phyloP scores from a whole-genome alignment of 2,797 vertebrate species.

The Aldrovandia affinis region DNA sequence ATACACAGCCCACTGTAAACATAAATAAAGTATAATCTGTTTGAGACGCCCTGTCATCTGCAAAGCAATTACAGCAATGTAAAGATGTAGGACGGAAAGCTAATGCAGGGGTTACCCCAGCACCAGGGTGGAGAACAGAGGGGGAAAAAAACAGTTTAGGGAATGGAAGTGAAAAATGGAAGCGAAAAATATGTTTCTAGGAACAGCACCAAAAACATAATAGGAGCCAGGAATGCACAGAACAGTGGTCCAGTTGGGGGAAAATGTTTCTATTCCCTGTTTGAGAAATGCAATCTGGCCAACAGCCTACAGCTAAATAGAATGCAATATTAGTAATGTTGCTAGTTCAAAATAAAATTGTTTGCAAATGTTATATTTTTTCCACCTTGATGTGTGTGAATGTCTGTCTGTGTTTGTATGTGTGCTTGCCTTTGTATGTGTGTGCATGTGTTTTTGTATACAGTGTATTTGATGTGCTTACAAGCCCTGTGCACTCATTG shows the following conservation, averaged over 20 bases:
- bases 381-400: too few relatives aligned
- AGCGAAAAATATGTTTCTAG: background rate
- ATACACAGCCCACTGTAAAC: too few relatives aligned
- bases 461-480: background rate
- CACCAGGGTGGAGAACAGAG: background rate
- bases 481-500: background rate
- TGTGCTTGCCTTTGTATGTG: too few relatives aligned
- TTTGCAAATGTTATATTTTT: background rate
- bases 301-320: too few relatives aligned
- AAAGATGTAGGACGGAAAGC: background rate
- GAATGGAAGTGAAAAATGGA: background rate
- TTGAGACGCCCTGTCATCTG: background rate
- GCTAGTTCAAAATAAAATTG: too few relatives aligned
- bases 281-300: too few relatives aligned
- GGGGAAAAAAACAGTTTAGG: background rate
- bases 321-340: too few relatives aligned
- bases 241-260: too few relatives aligned
- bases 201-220: background rate
- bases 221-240: too few relatives aligned
- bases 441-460: background rate
- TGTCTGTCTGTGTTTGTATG: too few relatives aligned
- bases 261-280: too few relatives aligned
- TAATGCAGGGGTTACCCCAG: background rate
- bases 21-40: too few relatives aligned
- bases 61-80: background rate